Evolutionary conservation across 2,888 invertebrate genomes (phyloP).

Genomic region (Alloscopus bannaensis): DNA sequence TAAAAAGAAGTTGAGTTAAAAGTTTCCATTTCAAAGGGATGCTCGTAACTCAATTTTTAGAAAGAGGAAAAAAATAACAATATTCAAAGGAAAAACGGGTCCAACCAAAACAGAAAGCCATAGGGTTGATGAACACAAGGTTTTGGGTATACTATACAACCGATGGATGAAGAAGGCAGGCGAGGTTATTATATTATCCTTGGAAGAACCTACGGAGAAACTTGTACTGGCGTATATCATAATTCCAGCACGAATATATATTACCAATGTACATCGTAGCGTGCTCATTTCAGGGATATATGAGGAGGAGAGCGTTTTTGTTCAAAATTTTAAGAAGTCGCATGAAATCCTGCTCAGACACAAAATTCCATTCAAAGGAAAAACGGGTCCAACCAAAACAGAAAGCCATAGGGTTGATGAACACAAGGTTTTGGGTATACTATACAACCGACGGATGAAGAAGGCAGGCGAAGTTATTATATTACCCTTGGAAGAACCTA

Average conservation of each 20-base stretch:
- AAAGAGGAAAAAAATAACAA: conserved; percentile 49
- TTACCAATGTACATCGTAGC: too few species aligned
- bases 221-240: not conserved
- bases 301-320: conserved; percentile 42
- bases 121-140: conserved; percentile 50
- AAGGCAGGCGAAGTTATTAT: conserved; percentile 51
- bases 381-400: conserved; percentile 11
- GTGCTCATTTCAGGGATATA: too few species aligned
- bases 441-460: conserved; percentile 36
- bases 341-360: conserved; percentile 28
- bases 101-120: conserved; percentile 38
- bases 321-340: conserved; percentile 32
- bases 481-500: conserved; percentile 48
- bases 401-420: conserved; percentile 55
- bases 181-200: conserved; percentile 59
- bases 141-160: conserved; percentile 6
- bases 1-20: conserved; percentile 39
- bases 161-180: conserved; percentile 47
- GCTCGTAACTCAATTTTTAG: conserved; percentile 60
- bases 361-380: conserved; percentile 12
- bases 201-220: conserved; percentile 33
- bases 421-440: conserved; percentile 32
- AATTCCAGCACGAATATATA: conserved; percentile 15
- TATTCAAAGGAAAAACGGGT: conserved; percentile 16
- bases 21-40: conserved; percentile 55